These are phyloP conservation scores for Noctua janthe DNA, from an alignment of 2,888 invertebrate species.

Conservation along the genomic window DNA sequence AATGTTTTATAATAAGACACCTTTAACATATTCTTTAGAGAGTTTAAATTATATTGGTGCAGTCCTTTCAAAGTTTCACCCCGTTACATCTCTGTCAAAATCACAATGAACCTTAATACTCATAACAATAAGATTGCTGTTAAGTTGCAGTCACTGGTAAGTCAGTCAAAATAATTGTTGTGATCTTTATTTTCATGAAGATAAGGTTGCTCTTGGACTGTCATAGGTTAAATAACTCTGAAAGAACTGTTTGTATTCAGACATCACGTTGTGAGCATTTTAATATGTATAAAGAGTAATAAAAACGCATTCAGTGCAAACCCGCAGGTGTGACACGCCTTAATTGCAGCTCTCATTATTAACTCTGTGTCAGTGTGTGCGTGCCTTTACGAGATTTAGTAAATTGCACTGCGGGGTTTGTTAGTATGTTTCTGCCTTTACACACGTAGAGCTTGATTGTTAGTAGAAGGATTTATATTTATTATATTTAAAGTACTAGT, in stretches of 20 bases:
- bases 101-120: background rate
- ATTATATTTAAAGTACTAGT: background rate
- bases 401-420: slow-evolving; percentile 39
- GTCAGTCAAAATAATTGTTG: background rate
- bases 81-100: background rate
- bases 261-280: slow-evolving; percentile 31
- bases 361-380: slow-evolving; percentile 41
- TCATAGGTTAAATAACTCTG: background rate
- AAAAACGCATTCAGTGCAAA: slow-evolving; percentile 59
- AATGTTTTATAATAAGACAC: slow-evolving; percentile 8
- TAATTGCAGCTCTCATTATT: slow-evolving; percentile 69
- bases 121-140: background rate
- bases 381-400: slow-evolving; percentile 46
- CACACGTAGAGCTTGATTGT: background rate
- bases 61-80: background rate
- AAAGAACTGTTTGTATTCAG: slow-evolving; percentile 5
- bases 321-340: slow-evolving; percentile 63
- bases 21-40: background rate
- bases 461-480: background rate
- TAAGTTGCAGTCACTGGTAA: background rate
- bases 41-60: background rate
- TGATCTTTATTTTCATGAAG: background rate
- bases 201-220: background rate
- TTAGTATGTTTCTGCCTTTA: slow-evolving; percentile 25
- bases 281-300: slow-evolving; percentile 52